Evolutionary conservation across 2,113 vertebrate species (phyloP), one percentile per base, ranked within the genome.

Genomic region (Periophthalmodon schlosseri): DNA sequence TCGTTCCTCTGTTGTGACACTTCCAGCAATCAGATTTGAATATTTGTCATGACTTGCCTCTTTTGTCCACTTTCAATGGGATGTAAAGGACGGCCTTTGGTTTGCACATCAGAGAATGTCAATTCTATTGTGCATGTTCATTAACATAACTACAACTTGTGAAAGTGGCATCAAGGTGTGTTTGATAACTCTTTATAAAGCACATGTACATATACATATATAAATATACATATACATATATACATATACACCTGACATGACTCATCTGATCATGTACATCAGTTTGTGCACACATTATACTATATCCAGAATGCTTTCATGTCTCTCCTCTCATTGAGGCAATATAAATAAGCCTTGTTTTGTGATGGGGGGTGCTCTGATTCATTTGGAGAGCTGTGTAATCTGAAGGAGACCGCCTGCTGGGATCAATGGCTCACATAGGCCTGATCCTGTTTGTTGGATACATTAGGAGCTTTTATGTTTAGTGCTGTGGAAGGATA

Each of bases 401-500:
- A 65, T 65, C 63, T 39, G 61, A 64, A 64, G 61, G 15, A 64
- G 28, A 61, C 21, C 49, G n/a, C 36, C 47, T 50, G 69, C 50
- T 70, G 33, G 0, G 36, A 63, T 70, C 56, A 71, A 56, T 69
- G 74, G 73, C 73, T n/a, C 23, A 50, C 21, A 75, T n/a, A 36
- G 75, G 36, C 34, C 73, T 79, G 69, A 70, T 49, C 65, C 24
- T 54, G 52, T 65, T 81, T 90, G 75, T 87, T 82, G 65, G 46
- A 72, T 79, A 79, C 78, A 57, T 57, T 82, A 84, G 52, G 67
- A 77, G 54, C 56, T 34, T 69, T 75, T 76, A 80, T 78, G 81
- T 83, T 74, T 78, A 83, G 49, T 78, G 49, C 1, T 70, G 66
- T 75, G 70, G 56, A 86, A 16, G 82, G 81, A 76, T 36, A 79